These are phyloP conservation scores for Oophaga pumilio DNA, from an alignment of 2,113 vertebrate species.

Conservation along the genomic window DNA sequence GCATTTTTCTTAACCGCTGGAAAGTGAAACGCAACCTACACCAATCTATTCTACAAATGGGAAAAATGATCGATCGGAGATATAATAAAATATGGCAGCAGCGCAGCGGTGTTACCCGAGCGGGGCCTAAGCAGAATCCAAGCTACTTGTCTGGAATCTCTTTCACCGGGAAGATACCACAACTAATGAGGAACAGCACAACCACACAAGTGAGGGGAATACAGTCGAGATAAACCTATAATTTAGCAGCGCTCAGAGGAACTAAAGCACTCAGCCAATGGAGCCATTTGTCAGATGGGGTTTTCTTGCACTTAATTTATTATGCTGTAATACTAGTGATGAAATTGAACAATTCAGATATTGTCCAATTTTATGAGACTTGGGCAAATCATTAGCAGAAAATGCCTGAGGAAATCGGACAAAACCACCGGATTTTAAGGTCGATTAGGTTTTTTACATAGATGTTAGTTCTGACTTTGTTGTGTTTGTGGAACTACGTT, in stretches of 20 bases:
- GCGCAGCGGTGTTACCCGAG: slow-evolving; percentile 45
- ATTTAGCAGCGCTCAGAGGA: slow-evolving; percentile 28
- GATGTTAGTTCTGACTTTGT: background rate
- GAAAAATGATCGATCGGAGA: slow-evolving; percentile 61
- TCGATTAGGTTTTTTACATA: background rate
- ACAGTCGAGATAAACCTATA: slow-evolving; percentile 49
- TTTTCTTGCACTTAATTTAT: slow-evolving; percentile 48
- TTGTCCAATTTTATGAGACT: slow-evolving; percentile 28
- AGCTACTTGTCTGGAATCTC: slow-evolving; percentile 45
- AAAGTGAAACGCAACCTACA: slow-evolving; percentile 60
- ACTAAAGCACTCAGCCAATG: slow-evolving; percentile 20
- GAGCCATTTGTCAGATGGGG: slow-evolving; percentile 26
- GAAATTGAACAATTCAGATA: slow-evolving; percentile 52
- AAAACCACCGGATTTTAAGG: slow-evolving; percentile 25
- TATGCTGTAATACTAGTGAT: slow-evolving; percentile 22
- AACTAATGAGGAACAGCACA: slow-evolving; percentile 44
- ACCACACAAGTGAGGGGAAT: slow-evolving; percentile 45
- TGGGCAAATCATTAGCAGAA: slow-evolving; percentile 25
- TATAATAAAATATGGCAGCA: slow-evolving; percentile 57
- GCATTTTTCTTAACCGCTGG: slow-evolving; percentile 59
- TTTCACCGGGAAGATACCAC: slow-evolving; percentile 45
- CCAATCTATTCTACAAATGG: slow-evolving; percentile 58
- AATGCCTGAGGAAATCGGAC: background rate
- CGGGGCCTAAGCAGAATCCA: slow-evolving; percentile 26
- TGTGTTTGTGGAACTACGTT: background rate